phyloP scores from a whole-genome alignment of 2,797 vertebrate species.

The Sphenodon punctatus region DNA sequence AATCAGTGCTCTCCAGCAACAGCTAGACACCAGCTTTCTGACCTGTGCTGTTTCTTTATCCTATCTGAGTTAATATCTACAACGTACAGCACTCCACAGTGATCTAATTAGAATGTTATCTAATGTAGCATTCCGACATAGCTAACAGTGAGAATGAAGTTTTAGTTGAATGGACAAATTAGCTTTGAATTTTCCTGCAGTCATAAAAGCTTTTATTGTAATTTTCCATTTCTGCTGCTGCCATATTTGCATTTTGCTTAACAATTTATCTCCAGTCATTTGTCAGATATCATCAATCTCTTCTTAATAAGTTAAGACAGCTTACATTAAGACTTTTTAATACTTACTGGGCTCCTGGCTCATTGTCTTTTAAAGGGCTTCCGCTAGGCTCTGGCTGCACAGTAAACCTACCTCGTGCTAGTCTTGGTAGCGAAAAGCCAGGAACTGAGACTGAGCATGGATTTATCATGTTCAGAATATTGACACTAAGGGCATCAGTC shows the following conservation, averaged over 20 bases:
- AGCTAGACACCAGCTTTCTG: background rate
- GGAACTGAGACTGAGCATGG: background rate
- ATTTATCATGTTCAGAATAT: background rate
- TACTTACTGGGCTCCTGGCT: background rate
- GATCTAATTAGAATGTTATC: constrained; percentile 64
- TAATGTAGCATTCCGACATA: constrained; percentile 44
- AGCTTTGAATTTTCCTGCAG: constrained; percentile 73
- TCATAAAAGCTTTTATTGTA: constrained; percentile 76
- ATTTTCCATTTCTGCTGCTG: constrained; percentile 74
- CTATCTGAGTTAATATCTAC: constrained; percentile 10
- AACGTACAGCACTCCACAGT: background rate
- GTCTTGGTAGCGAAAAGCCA: background rate
- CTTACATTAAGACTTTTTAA: constrained; percentile 35
- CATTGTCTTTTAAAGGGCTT: background rate
- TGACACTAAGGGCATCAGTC: background rate
- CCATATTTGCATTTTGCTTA: constrained; percentile 76
- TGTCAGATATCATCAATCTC: constrained; percentile 73
- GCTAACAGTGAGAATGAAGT: constrained; percentile 53
- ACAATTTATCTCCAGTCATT: constrained; percentile 65
- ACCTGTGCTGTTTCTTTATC: background rate
- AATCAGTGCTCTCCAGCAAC: background rate
- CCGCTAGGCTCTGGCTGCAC: background rate
- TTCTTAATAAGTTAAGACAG: constrained; percentile 64
- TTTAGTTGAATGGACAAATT: constrained; percentile 72
- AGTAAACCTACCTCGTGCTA: background rate